These are phyloP conservation scores for Chrysogorgia sp. DNA, from an alignment of 92 coral and sea anemone species.

Conservation along the genomic window DNA sequence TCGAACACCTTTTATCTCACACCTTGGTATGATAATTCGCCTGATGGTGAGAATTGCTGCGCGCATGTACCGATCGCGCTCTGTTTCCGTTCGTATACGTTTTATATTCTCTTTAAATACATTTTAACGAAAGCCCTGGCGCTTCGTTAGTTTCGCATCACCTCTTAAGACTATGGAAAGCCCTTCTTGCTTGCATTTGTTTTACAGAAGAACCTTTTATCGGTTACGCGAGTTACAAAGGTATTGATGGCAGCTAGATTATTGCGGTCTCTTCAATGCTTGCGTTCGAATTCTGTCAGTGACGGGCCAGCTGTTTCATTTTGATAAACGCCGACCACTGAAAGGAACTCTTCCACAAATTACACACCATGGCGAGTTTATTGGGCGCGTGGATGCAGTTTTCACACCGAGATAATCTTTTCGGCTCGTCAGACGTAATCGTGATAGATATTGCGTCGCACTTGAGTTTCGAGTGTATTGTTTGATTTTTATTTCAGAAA, in stretches of 20 bases:
- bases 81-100: constrained; percentile 6
- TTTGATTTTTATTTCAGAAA: constrained; percentile 21
- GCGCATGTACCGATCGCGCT: background rate
- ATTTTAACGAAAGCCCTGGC: background rate
- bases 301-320: constrained; percentile 34
- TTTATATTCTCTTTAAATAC: constrained; percentile 27
- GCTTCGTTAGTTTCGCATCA: background rate
- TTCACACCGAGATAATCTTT: background rate
- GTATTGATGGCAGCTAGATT: constrained; percentile 31
- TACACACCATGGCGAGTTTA: background rate
- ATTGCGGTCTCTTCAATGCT: constrained; percentile 17
- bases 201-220: constrained; percentile 9
- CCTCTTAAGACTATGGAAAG: background rate
- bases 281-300: constrained; percentile 4
- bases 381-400: background rate
- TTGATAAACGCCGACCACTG: constrained; percentile 11
- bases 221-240: background rate
- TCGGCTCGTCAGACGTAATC: constrained; percentile 4
- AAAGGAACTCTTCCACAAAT: background rate
- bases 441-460: background rate
- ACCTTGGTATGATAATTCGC: constrained; percentile 21
- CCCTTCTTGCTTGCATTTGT: background rate
- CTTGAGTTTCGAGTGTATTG: constrained; percentile 17
- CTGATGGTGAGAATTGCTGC: constrained; percentile 14
- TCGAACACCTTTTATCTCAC: constrained; percentile 28